phyloP scores from a whole-genome alignment of 1,140 invertebrate species.

The Platyscapa corneri region DNA sequence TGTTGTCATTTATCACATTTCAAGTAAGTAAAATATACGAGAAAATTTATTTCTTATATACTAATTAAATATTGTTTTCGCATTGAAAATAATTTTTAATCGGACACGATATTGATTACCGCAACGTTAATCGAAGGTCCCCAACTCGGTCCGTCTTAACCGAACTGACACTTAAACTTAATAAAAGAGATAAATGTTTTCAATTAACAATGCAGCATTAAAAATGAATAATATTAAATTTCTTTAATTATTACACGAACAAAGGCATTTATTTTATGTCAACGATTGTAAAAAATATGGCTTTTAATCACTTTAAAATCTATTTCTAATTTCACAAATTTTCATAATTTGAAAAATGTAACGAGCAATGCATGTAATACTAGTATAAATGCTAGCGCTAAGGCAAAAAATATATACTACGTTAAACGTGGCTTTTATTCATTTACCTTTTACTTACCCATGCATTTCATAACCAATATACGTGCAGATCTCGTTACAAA shows the following conservation, averaged over 20 bases:
- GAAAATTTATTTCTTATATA: neutral
- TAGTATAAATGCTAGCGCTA: too few relatives aligned
- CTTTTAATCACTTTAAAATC: neutral
- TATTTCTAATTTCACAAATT: neutral
- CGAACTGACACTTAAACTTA: neutral
- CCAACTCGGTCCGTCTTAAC: neutral
- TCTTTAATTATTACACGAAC: too few relatives aligned
- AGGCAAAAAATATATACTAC: neutral
- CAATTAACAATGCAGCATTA: neutral
- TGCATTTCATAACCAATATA: conserved; percentile 14
- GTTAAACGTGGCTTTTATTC: neutral
- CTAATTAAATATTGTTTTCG: neutral
- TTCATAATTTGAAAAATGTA: neutral
- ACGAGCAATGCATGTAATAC: too few relatives aligned
- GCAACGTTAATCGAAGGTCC: neutral
- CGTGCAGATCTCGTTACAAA: conserved; percentile 4
- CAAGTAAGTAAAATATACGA: neutral
- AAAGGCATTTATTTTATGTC: neutral
- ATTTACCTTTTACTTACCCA: neutral
- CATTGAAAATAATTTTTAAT: neutral
- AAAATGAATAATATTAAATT: neutral
- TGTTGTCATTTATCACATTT: too few relatives aligned
- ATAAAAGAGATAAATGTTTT: neutral
- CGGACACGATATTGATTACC: neutral
- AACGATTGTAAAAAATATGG: too few relatives aligned